A percentile compares a stretch with the other conserved stretches of the same genome.
These are phyloP conservation scores for Epizoanthus rinbou DNA, from an alignment of 92 coral and sea anemone species.

Conservation along the genomic window DNA sequence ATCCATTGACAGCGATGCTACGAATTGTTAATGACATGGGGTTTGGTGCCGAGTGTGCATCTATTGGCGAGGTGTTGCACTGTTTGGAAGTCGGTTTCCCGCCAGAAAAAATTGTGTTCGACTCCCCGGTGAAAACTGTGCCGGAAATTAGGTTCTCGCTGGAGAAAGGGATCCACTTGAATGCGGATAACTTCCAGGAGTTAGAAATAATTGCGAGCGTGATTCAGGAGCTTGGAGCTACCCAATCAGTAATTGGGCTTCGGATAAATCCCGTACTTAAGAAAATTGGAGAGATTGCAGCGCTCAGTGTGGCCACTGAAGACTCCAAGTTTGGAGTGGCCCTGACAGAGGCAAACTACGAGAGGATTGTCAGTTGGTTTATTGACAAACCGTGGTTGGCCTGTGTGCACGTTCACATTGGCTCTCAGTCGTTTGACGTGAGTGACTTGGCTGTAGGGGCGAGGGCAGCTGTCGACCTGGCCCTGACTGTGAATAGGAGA, in stretches of 20 bases:
- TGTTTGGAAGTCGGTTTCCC: constrained; percentile 81
- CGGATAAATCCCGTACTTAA: constrained; percentile 84
- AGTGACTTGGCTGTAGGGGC: constrained; percentile 66
- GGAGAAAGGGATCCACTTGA: constrained; percentile 79
- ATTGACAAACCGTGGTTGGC: constrained; percentile 75
- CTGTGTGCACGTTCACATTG: constrained; percentile 84
- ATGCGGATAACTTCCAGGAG: constrained; percentile 89
- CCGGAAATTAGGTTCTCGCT: constrained; percentile 85
- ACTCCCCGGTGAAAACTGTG: constrained; percentile 83
- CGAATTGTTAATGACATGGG: constrained; percentile 72
- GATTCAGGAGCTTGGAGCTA: constrained; percentile 55
- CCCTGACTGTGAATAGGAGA: constrained; percentile 80
- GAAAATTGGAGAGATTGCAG: constrained; percentile 71
- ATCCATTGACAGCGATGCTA: constrained; percentile 74
- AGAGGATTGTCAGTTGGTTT: constrained; percentile 72
- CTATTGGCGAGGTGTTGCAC: constrained; percentile 83
- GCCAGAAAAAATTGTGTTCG: constrained; percentile 81
- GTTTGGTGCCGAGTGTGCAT: constrained; percentile 91
- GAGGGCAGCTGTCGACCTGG: constrained; percentile 75
- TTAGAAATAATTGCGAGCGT: constrained; percentile 67
- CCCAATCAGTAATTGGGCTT: constrained; percentile 73
- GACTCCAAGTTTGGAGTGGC: constrained; percentile 93
- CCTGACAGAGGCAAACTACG: constrained; percentile 69
- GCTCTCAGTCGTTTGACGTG: constrained; percentile 86
- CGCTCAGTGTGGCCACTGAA: constrained; percentile 70